phyloP scores from a whole-genome alignment of 2,888 invertebrate genomes.

The Ethmia dodecea region DNA sequence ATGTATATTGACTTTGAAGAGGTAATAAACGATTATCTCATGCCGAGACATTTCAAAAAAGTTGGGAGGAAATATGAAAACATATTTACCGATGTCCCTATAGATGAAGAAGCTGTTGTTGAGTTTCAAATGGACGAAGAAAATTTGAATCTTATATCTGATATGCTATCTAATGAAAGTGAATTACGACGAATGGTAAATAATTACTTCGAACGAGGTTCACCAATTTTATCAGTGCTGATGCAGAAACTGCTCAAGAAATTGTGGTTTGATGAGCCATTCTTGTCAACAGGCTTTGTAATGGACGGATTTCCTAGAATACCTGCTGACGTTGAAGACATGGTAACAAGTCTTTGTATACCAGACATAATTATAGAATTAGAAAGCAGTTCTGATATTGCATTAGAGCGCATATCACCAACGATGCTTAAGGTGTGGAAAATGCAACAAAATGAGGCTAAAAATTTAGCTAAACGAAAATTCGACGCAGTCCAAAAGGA shows the following conservation, averaged over 20 bases:
- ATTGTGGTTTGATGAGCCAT: conserved; percentile 75
- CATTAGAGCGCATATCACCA: conserved; percentile 44
- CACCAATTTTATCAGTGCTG: conserved; percentile 56
- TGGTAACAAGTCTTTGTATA: conserved; percentile 64
- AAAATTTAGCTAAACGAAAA: conserved; percentile 34
- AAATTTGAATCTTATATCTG: conserved; percentile 37
- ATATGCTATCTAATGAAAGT: conserved; percentile 52
- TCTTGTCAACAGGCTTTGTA: conserved; percentile 68
- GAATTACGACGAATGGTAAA: conserved; percentile 50
- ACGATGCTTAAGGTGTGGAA: conserved; percentile 54
- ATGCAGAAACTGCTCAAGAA: conserved; percentile 58
- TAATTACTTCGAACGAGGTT: conserved; percentile 69
- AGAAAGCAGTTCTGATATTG: conserved; percentile 42
- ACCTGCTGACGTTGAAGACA: conserved; percentile 70
- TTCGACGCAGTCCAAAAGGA: conserved; percentile 31
- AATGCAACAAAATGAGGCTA: conserved; percentile 49
- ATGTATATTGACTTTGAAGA: conserved; percentile 68
- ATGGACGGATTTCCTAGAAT: conserved; percentile 80
- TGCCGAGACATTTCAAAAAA: conserved; percentile 62
- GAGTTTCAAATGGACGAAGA: conserved; percentile 59
- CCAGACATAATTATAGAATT: conserved; percentile 79
- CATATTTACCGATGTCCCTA: conserved; percentile 40
- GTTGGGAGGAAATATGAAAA: conserved; percentile 63
- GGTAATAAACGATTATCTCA: conserved; percentile 42
- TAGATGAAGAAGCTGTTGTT: conserved; percentile 47